Base-by-base conservation (phyloP, 1,140 invertebrate species). In the Pseudobourletiella spinata region DNA sequence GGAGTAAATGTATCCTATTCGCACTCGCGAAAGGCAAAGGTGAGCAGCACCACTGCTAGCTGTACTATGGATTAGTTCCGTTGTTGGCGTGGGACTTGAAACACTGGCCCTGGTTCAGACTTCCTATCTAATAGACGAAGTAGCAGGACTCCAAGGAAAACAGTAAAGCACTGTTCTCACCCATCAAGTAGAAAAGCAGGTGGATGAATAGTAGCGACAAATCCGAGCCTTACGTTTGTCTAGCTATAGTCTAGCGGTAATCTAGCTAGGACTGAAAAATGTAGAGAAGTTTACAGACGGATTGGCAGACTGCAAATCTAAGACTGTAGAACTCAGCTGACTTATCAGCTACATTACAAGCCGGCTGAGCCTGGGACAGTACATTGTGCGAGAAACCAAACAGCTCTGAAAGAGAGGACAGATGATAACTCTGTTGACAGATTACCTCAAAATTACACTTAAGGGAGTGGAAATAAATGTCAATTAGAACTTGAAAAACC, bases 391-490 rank as follows among this genome's bases (percentile, higher is more conserved):
- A 16, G 51, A 62, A n/a, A 26, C 51, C 22, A n/a, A n/a, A 29
- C 16, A 32, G 32, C 15, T 60, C 2, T 62, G 51, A 42, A 43
- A 62, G 14, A 32, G 32, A 30, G 25, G 43, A 22, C 22, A 57
- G 29, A n/a, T 61, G 18, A 35, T 16, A 44, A 25, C 48, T 2
- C 6, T n/a, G 8, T 29, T 61, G 6, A 20, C 55, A 2, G 59
- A 61, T 39, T 54, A 4, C 59, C n/a, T 61, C 14, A 54, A 55
- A 3, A 25, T 54, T 39, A 61, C 48, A 15, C 4, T 61, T n/a
- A n/a, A 18, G 50, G 50, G 3, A 28, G 51, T 48, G 51, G 32
- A 44, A 26, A 57, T 18, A 3, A 57, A 1, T 56, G 60, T 56
- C 42, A 35, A 6, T 1, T 46, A 11, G n/a, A 56, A 3, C 29